A percentile compares a stretch with the other conserved stretches of the same genome.
These are phyloP conservation scores for Nemapogon koenigi DNA, from an alignment of 2,888 invertebrate species.

Conservation along the genomic window DNA sequence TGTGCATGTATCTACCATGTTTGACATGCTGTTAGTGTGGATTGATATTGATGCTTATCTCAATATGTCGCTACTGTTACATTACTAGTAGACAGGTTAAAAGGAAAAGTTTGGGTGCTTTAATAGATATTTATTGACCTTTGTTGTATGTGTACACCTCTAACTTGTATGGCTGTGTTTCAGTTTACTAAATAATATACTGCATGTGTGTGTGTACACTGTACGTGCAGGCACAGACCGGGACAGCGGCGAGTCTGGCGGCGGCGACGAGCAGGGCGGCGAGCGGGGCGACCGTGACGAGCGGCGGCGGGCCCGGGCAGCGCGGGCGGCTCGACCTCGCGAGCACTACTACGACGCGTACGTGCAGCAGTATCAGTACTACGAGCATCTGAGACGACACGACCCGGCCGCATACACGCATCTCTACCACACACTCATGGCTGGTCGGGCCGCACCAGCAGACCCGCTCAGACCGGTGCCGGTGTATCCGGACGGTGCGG, in stretches of 20 bases:
- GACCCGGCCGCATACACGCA: conserved; percentile 82
- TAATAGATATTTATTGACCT: too few relatives aligned
- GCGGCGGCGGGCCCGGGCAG: conserved; percentile 24
- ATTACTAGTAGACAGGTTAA: too few relatives aligned
- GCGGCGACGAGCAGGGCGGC: conserved; percentile 35
- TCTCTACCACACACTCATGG: conserved; percentile 77
- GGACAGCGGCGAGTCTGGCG: conserved; percentile 33
- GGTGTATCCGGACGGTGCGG: conserved; percentile 20
- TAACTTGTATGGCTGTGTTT: too few relatives aligned
- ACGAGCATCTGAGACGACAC: conserved; percentile 76
- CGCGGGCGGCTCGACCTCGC: conserved; percentile 23
- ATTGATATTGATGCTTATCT: too few relatives aligned
- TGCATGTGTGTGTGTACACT: too few relatives aligned
- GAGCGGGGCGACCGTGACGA: conserved; percentile 16
- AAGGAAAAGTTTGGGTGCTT: too few relatives aligned
- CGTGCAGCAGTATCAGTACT: conserved; percentile 73
- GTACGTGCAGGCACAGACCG: too few relatives aligned
- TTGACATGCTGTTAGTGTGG: too few relatives aligned
- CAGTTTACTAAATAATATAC: too few relatives aligned
- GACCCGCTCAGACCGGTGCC: conserved; percentile 18
- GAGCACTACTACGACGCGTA: conserved; percentile 60
- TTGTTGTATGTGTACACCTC: too few relatives aligned
- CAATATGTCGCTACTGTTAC: too few relatives aligned
- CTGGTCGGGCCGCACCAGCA: conserved; percentile 25
- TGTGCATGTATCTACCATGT: neutral